phyloP scores from a whole-genome alignment of 2,888 invertebrate species.

The Pemphredon lugubris region DNA sequence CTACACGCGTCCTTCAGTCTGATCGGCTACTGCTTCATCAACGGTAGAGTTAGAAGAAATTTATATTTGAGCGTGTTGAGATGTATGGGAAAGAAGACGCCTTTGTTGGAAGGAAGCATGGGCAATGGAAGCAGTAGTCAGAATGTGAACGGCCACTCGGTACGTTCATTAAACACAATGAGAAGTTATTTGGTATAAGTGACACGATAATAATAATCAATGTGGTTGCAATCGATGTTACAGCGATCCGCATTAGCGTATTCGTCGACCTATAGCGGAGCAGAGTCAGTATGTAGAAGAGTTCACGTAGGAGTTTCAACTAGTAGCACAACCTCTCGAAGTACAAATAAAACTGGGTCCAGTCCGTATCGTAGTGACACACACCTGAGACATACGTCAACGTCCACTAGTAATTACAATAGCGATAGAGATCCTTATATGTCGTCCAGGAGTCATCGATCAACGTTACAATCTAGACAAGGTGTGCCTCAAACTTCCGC shows the following conservation, averaged over 20 bases:
- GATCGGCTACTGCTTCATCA: slow-evolving; percentile 93
- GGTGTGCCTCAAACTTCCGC: slow-evolving; percentile 52
- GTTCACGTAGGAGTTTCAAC: slow-evolving; percentile 96
- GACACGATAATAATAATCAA: background rate
- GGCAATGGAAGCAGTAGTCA: slow-evolving; percentile 88
- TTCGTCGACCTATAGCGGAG: slow-evolving; percentile 90
- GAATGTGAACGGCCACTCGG: slow-evolving; percentile 86
- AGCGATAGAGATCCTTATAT: slow-evolving; percentile 79
- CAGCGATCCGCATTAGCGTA: slow-evolving; percentile 92
- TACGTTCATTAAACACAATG: slow-evolving; percentile 61
- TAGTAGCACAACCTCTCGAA: slow-evolving; percentile 96
- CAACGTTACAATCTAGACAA: slow-evolving; percentile 71
- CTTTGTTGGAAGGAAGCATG: slow-evolving; percentile 88
- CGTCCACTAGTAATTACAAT: slow-evolving; percentile 94
- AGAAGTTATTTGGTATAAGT: background rate
- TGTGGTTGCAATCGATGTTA: slow-evolving; percentile 18
- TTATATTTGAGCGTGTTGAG: slow-evolving; percentile 86
- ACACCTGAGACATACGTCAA: slow-evolving; percentile 91
- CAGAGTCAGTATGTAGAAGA: slow-evolving; percentile 85
- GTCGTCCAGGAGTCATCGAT: slow-evolving; percentile 75
- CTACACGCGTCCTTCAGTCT: slow-evolving; percentile 92
- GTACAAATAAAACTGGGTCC: slow-evolving; percentile 96
- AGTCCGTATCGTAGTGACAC: slow-evolving; percentile 95
- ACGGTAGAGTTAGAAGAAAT: slow-evolving; percentile 91
- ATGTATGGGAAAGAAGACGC: slow-evolving; percentile 92